Percentiles rank a stretch among this genome's conserved stretches.
Evolutionary conservation across 2,888 invertebrate genomes (phyloP).

Genomic region (Mythimna ferrago): DNA sequence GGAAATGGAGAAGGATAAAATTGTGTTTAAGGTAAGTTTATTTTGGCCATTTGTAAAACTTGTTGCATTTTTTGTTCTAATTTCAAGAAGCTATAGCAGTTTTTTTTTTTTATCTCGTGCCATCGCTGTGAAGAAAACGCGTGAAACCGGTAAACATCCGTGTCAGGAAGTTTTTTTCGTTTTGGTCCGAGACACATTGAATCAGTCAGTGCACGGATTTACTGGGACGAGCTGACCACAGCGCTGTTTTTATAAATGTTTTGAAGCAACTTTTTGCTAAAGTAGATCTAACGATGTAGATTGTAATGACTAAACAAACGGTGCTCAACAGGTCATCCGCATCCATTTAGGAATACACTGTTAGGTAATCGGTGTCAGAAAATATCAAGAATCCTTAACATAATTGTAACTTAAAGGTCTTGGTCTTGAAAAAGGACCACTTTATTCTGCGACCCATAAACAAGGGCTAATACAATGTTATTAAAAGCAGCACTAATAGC

Average conservation of each 20-base stretch:
- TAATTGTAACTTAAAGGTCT: background rate
- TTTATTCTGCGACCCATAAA: constrained; percentile 22
- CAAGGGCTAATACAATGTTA: constrained; percentile 20
- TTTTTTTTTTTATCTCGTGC: constrained; percentile 37
- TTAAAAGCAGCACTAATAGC: constrained; percentile 35
- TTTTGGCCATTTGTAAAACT: background rate
- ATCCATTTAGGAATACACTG: background rate
- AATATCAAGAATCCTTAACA: background rate
- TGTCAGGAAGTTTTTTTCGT: constrained; percentile 45
- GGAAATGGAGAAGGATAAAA: constrained; percentile 86
- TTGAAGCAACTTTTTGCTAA: constrained; percentile 6
- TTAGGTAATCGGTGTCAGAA: background rate
- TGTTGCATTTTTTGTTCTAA: constrained; percentile 28
- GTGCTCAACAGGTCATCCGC: background rate
- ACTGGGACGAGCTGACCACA: constrained; percentile 30
- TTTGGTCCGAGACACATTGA: constrained; percentile 38
- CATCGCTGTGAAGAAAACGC: constrained; percentile 39
- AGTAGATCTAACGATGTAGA: background rate
- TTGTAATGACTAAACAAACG: background rate
- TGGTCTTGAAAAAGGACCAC: background rate
- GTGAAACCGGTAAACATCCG: constrained; percentile 59
- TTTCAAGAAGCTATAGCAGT: constrained; percentile 20
- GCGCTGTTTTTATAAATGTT: constrained; percentile 30
- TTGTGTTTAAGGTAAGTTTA: constrained; percentile 84
- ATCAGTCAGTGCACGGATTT: constrained; percentile 33